phyloP scores from a whole-genome alignment of 2,888 invertebrate species.

The Dione juno region DNA sequence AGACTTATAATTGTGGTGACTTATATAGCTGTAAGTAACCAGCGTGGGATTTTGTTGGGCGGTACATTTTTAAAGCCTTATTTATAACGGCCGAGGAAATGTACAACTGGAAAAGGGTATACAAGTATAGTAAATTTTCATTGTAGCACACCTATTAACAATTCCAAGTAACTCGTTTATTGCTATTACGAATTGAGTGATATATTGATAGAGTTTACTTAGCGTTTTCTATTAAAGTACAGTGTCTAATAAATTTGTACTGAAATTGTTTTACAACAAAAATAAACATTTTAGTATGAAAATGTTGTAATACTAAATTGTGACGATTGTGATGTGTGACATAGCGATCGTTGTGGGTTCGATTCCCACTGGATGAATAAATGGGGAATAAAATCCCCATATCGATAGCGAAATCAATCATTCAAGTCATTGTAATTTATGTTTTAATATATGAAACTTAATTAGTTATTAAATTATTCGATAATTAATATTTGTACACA shows the following conservation, averaged over 20 bases:
- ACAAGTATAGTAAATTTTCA: constrained; percentile 28
- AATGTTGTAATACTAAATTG: too few relatives aligned
- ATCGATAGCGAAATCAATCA: too few relatives aligned
- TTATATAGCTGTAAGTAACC: constrained; percentile 46
- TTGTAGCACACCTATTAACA: constrained; percentile 19
- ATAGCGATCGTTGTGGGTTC: too few relatives aligned
- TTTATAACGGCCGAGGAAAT: constrained; percentile 22
- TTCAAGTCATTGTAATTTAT: neutral
- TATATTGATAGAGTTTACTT: neutral
- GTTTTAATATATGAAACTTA: neutral
- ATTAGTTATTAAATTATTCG: neutral
- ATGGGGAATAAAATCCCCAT: too few relatives aligned
- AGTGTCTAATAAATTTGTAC: neutral
- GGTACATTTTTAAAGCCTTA: constrained; percentile 37
- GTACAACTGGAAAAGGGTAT: constrained; percentile 20
- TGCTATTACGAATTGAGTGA: constrained; percentile 13
- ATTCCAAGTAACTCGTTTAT: constrained; percentile 26
- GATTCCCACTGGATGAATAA: too few relatives aligned
- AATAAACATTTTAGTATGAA: too few relatives aligned
- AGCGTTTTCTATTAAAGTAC: constrained; percentile 1
- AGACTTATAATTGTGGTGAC: constrained; percentile 9
- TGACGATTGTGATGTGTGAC: too few relatives aligned
- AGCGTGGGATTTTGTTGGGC: constrained; percentile 48
- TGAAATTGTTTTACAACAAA: too few relatives aligned
- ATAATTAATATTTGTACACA: too few relatives aligned